Percentiles rank a stretch among this genome's conserved stretches.
phyloP scores from a whole-genome alignment of 1,140 invertebrate genomes.

The Drosophila willistoni region DNA sequence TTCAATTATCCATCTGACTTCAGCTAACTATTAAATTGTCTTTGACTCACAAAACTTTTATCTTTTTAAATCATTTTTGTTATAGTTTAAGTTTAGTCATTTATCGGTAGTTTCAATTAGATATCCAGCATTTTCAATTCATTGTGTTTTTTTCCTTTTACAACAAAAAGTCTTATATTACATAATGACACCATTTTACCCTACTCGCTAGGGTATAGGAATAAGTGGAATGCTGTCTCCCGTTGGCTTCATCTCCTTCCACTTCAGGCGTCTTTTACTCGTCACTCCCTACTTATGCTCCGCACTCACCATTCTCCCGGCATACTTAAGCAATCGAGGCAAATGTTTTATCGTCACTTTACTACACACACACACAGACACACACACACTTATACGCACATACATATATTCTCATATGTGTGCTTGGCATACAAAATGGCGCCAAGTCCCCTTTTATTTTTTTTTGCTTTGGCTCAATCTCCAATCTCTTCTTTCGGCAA shows the following conservation, averaged over 20 bases:
- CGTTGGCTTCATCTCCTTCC: slow-evolving; percentile 29
- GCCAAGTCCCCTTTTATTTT: slow-evolving; percentile 53
- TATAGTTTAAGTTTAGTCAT: neutral
- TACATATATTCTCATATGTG: slow-evolving; percentile 28
- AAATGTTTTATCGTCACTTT: slow-evolving; percentile 81
- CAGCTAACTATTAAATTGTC: too few relatives aligned
- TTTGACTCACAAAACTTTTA: too few relatives aligned
- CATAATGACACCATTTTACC: slow-evolving; percentile 56
- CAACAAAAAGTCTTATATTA: slow-evolving; percentile 46
- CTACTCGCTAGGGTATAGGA: slow-evolving; percentile 59
- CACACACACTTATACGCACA: slow-evolving; percentile 6
- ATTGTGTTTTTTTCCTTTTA: neutral
- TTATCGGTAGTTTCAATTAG: slow-evolving; percentile 3
- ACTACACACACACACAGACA: slow-evolving; percentile 52
- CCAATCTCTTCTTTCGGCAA: slow-evolving; percentile 55
- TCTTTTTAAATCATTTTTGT: too few relatives aligned
- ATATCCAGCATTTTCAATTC: slow-evolving; percentile 6
- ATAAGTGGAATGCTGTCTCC: slow-evolving; percentile 38
- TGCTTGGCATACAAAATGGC: slow-evolving; percentile 78
- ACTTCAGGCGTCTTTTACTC: neutral
- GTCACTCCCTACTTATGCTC: slow-evolving; percentile 15
- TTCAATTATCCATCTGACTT: too few relatives aligned
- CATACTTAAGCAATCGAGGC: slow-evolving; percentile 78
- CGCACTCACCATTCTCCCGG: slow-evolving; percentile 51
- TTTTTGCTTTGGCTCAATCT: slow-evolving; percentile 51